Evolutionary conservation across 2,797 vertebrate genomes (phyloP), one percentile per base, ranked within the genome.

Genomic region (Anguilla pacifica): DNA sequence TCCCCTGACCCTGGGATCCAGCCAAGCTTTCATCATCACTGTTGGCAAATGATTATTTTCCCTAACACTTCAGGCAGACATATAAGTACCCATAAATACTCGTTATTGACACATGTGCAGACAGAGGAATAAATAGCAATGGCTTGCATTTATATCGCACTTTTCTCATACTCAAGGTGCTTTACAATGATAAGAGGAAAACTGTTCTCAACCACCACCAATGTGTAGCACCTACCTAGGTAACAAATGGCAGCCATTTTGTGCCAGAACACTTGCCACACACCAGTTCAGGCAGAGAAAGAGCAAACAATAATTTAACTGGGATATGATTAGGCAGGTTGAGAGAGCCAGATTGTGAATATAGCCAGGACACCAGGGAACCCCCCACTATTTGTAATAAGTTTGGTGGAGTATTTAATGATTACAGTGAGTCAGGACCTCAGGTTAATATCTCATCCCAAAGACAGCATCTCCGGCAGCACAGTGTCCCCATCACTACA

Each of bases 1-100:
- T 43, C 61, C 82, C 35, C 64, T 72, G 81, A 84, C 82, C 81
- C 61, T 2, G 22, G 39, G 59, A 87, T 49, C 86, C 46, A 28
- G 61, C 64, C 22, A 31, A 19, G 53, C 82, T 87, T 74, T 70
- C 67, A 84, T 28, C 64, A 13, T 10, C 10, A 19, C 49, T 84
- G 25, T 7, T 17, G 11, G 49, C 2, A 17, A 87, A 72, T 28
- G 31, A 15, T 84, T 31, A 39, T 49, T 87, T 87, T 70, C 67
- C 61, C 67, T 87, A 87, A 72, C 83, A 70, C 49, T 87, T 84
- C 19, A 72, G 46, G 72, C 84, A 53, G 72, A 70, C 43, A 46
- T 28, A 46, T 87, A 87, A 87, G 13, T 49, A 55, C n/a, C 39
- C 81, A 17, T 28, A 28, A 28, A 72, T 31, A 67, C 64, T 74